These are phyloP conservation scores for Saxicola maurus DNA, from an alignment of 2,797 vertebrate species.

Conservation along the genomic window DNA sequence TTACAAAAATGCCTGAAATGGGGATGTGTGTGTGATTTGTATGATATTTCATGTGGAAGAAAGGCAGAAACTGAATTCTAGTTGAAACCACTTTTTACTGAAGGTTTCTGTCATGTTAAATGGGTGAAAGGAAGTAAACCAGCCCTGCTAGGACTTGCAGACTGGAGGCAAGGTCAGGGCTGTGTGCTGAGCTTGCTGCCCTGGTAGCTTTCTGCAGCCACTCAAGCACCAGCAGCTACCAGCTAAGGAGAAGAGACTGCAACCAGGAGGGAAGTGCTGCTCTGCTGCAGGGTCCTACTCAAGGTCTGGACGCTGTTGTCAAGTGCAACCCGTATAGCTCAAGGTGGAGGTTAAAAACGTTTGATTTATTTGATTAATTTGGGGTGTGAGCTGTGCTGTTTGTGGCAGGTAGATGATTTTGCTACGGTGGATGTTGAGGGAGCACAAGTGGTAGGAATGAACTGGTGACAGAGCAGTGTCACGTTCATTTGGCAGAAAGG, in stretches of 20 bases:
- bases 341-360: not conserved
- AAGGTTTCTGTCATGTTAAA: not conserved
- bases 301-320: rapidly evolving
- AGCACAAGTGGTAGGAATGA: not conserved
- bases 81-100: not conserved
- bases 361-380: not conserved
- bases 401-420: not conserved
- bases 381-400: not conserved
- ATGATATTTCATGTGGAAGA: not conserved
- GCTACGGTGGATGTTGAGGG: rapidly evolving
- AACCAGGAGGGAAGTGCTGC: not conserved
- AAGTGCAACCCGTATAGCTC: rapidly evolving
- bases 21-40: not conserved
- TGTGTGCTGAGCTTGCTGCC: not conserved
- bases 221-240: not conserved
- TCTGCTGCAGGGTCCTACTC: not conserved
- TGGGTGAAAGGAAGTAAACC: not conserved
- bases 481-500: not conserved
- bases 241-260: not conserved
- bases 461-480: not conserved
- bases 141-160: not conserved
- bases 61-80: not conserved
- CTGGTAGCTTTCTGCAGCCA: not conserved
- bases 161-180: not conserved
- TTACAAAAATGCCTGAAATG: not conserved